These are phyloP conservation scores for Stictocephala bisonia DNA, from an alignment of 2,888 invertebrate species.

Conservation along the genomic window DNA sequence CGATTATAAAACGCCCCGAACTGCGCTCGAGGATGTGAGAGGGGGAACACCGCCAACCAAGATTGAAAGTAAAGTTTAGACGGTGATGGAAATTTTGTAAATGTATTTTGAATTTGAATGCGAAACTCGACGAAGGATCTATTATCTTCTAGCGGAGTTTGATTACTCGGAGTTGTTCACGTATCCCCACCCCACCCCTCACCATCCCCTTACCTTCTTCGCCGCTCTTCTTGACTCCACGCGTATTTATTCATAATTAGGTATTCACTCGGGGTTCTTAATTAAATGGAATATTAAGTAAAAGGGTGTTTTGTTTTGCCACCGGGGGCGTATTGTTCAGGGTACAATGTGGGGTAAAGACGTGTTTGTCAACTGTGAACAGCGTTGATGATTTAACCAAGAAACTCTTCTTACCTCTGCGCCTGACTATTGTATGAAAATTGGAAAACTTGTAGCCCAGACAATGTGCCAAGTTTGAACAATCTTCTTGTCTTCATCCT, in stretches of 20 bases:
- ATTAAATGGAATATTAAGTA: conserved; percentile 52
- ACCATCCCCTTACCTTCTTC: background rate
- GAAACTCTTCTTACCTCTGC: conserved; percentile 29
- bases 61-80: conserved; percentile 41
- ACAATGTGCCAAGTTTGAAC: conserved; percentile 40
- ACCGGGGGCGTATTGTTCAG: conserved; percentile 44
- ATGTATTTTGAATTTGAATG: conserved; percentile 49
- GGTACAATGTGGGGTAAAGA: conserved; percentile 27
- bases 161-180: conserved; percentile 41
- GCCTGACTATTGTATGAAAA: conserved; percentile 37
- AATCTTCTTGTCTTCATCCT: conserved; percentile 11
- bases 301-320: conserved; percentile 46
- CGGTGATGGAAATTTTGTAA: conserved; percentile 46
- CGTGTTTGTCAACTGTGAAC: conserved; percentile 1
- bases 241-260: conserved; percentile 52
- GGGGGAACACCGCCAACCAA: too few relatives aligned
- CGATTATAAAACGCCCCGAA: conserved; percentile 49
- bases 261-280: conserved; percentile 50
- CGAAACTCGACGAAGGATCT: conserved; percentile 34
- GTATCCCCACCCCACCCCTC: background rate
- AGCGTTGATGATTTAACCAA: conserved; percentile 33
- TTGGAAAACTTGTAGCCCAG: conserved; percentile 34
- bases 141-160: conserved; percentile 45
- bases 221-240: conserved; percentile 7
- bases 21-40: conserved; percentile 19